Evolutionary conservation across 2,797 vertebrate genomes (phyloP).

Genomic region (Peromyscus nudipes): DNA sequence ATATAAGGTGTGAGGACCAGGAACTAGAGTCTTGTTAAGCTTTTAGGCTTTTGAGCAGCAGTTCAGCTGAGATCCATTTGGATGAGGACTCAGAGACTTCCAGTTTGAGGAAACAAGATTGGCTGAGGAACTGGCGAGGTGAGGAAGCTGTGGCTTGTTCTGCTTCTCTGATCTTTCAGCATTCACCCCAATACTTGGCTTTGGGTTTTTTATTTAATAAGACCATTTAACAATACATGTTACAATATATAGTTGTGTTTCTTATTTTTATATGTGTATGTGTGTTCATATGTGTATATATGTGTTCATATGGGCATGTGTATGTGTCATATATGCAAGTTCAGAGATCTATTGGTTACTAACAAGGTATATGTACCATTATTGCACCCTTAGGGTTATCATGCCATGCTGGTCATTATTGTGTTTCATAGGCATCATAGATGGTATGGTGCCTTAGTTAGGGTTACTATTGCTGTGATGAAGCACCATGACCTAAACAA

Average conservation of each 20-base stretch:
- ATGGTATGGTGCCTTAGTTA: not conserved
- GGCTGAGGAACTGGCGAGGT: no score
- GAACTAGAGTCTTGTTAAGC: no score
- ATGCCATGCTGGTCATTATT: not conserved
- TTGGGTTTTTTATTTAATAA: no score
- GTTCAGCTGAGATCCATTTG: no score
- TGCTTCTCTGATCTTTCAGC: no score
- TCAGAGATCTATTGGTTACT: not conserved
- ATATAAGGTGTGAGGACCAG: no score
- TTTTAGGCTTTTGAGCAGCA: no score
- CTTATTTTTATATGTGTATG: not conserved
- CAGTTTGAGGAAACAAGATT: no score
- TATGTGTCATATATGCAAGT: not conserved
- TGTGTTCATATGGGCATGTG: not conserved
- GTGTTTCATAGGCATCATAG: not conserved
- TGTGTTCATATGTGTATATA: not conserved
- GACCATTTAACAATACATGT: no score
- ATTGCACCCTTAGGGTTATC: not conserved
- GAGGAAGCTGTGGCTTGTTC: no score
- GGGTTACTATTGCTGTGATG: not conserved
- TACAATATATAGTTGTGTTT: not conserved
- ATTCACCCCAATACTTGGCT: no score
- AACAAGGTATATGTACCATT: not conserved
- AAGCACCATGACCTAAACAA: not conserved
- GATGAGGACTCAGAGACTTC: no score